Conservation (phyloP, 2,888 invertebrate genomes). For the Dolomedes plantarius region DNA sequence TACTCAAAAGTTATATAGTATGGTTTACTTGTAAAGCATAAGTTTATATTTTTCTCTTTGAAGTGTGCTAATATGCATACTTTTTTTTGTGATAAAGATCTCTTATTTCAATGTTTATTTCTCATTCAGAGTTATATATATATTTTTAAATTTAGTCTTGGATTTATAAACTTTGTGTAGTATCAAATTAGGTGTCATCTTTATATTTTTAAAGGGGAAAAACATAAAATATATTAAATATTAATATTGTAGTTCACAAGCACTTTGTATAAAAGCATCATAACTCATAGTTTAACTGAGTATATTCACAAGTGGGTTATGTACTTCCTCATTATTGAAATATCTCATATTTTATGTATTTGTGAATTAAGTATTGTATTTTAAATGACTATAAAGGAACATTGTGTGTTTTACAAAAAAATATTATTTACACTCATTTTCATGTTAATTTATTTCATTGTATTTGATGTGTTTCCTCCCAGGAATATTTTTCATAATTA, state of each 20-base stretch:
- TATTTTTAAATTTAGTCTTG: no score
- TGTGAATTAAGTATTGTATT: not conserved
- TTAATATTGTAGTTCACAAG: not conserved
- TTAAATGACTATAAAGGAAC: not conserved
- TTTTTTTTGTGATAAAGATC: no score
- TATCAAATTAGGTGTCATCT: no score
- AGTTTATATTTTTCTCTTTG: no score
- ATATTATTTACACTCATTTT: not conserved
- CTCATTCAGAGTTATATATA: no score
- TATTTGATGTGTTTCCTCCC: not conserved
- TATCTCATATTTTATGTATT: not conserved
- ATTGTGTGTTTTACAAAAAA: not conserved
- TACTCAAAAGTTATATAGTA: no score
- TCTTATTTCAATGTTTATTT: no score
- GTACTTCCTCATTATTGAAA: not conserved
- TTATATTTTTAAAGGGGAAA: no score
- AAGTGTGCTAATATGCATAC: no score
- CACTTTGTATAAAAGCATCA: conserved; percentile 11
- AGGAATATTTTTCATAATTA: not conserved
- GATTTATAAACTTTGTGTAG: no score
- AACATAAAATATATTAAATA: no score
- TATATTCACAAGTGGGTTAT: not conserved
- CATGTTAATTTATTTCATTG: not conserved
- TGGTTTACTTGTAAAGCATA: no score
- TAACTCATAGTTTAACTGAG: not conserved